A percentile compares a stretch with the other conserved stretches of the same genome.
Evolutionary conservation across 2,113 vertebrate species (phyloP).

Genomic region (Osmerus mordax): DNA sequence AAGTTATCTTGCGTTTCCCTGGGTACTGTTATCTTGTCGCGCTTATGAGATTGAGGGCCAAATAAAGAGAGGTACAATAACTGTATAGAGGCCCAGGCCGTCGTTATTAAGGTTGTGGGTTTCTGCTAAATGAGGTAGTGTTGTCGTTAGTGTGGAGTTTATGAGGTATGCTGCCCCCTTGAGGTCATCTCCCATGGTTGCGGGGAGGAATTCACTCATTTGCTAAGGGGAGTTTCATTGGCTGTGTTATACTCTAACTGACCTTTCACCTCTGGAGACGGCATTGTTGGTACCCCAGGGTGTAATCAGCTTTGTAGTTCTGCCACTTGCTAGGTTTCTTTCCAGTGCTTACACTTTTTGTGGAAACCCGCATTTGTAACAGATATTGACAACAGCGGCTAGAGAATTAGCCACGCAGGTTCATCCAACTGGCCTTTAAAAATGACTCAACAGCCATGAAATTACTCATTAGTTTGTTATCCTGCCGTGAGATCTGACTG

Average conservation of each 20-base stretch:
- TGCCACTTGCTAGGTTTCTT: no score
- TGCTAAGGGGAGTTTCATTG: neutral
- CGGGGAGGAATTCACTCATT: constrained; percentile 38
- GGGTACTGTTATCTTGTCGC: constrained; percentile 35
- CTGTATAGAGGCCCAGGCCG: constrained; percentile 10
- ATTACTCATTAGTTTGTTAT: constrained; percentile 64
- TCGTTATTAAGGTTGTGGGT: constrained; percentile 31
- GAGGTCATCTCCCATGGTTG: constrained; percentile 51
- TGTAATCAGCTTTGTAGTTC: neutral
- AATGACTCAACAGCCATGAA: constrained; percentile 67
- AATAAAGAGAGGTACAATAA: constrained; percentile 47
- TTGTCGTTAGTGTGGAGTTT: constrained; percentile 18
- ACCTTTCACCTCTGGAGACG: constrained; percentile 5
- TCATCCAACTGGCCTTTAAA: constrained; percentile 42
- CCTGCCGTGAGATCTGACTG: constrained; percentile 47
- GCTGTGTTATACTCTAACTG: neutral
- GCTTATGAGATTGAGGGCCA: constrained; percentile 19
- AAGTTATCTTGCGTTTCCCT: constrained; percentile 41
- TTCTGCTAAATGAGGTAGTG: constrained; percentile 23
- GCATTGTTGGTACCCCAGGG: neutral
- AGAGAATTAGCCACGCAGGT: constrained; percentile 39
- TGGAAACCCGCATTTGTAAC: neutral
- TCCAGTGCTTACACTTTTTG: no score
- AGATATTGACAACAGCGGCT: constrained; percentile 3
- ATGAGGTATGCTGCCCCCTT: constrained; percentile 60